Evolutionary conservation across 2,888 invertebrate species (phyloP), one percentile per base, ranked within the genome.

Genomic region (Anthrax anthrax): DNA sequence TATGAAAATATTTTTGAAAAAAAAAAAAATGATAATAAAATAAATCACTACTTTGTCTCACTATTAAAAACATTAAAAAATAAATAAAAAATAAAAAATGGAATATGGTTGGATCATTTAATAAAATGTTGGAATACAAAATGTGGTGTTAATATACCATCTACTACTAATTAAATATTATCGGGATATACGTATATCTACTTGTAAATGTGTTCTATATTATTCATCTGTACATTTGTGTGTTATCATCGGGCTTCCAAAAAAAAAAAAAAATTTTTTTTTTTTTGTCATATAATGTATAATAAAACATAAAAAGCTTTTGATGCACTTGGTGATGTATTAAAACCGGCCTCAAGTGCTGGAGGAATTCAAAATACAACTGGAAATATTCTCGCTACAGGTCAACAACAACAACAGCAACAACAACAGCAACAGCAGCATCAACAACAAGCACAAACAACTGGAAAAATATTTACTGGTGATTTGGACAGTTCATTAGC

Each of bases 401-500:
- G 57, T 45, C 58, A 60, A 45, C 43, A 42, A 38, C 47, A 45
- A 44, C 61, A 57, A 43, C 60, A 57, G 47, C 69, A 68, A 59
- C 66, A 69, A 52, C 68, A 62, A 57, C 60, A 57, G 37, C 59
- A 48, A 37, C 65, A 63, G 53, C 65, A 63, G 60, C 62, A 64
- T 54, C 59, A 56, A 56, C 55, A 60, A 17, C 67, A 65, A 50
- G 63, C 72, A 54, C 69, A 72, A 52, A 67, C 71, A 60, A 64
- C 74, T 47, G 79, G 79, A 52, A 85, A 84, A 63, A 82, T 95
- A 54, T 75, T 94, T 52, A 89, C 90, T 23, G 90, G 91, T 47
- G 95, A 95, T 70, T 73, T 96, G 66, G 94, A 96, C 66, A 87
- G 90, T 57, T 92, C 91, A 57, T 78, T 95, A 51, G 92, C 92